Conservation (phyloP, 2,888 invertebrate species). For the Mayetiola destructor region DNA sequence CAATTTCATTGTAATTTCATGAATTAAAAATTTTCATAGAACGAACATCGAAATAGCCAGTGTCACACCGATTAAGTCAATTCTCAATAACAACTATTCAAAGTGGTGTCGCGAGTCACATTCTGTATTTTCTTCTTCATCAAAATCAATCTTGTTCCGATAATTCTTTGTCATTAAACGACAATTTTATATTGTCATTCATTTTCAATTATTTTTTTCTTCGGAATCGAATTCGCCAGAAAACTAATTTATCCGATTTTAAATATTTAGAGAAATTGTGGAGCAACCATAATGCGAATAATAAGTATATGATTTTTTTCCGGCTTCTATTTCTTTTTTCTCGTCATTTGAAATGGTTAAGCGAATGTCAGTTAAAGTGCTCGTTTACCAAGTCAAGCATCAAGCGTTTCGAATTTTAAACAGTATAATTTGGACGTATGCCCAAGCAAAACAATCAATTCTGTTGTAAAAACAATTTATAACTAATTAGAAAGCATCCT, state of each 20-base stretch:
- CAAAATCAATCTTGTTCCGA: too few relatives aligned
- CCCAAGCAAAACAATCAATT: not conserved
- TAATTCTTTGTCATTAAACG: not conserved
- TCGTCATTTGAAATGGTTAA: not conserved
- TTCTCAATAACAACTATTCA: too few relatives aligned
- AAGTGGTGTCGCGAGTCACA: too few relatives aligned
- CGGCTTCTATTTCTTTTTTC: not conserved
- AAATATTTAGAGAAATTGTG: not conserved
- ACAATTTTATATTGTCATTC: conserved; percentile 3
- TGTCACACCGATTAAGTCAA: too few relatives aligned
- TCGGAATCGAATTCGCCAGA: too few relatives aligned
- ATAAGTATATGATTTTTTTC: not conserved
- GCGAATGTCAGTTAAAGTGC: not conserved
- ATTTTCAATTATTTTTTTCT: not conserved
- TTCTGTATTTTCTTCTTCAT: too few relatives aligned
- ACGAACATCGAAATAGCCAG: too few relatives aligned
- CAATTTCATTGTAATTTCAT: too few relatives aligned
- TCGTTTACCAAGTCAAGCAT: conserved; percentile 7
- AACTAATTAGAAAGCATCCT: conserved; percentile 1
- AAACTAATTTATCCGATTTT: not conserved
- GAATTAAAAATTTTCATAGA: too few relatives aligned
- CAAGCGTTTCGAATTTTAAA: conserved; percentile 9
- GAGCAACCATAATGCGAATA: not conserved
- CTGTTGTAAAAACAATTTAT: not conserved
- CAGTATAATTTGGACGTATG: not conserved